A percentile compares a stretch with the other conserved stretches of the same genome.
Evolutionary conservation across 2,888 invertebrate species (phyloP).

Genomic region (Megamerina dolium): DNA sequence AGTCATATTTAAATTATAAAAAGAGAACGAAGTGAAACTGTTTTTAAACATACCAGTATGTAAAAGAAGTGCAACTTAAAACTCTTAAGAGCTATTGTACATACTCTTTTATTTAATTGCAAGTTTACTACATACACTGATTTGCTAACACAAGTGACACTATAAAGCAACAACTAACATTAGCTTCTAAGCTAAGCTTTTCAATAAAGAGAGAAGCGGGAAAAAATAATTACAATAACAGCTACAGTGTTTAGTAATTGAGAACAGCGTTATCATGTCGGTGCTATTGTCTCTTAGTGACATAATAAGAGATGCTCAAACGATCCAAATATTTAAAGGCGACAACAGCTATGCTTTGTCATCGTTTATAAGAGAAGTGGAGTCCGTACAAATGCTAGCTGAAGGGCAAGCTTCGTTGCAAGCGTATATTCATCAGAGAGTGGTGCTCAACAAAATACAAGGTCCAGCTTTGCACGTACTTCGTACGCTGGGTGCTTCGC

Average conservation of each 20-base stretch:
- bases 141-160: too few relatives aligned
- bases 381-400: conserved; percentile 1
- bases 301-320: conserved; percentile 11
- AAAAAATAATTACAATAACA: background rate
- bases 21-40: too few relatives aligned
- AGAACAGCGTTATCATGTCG: background rate
- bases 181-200: too few relatives aligned
- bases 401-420: background rate
- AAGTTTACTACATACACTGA: too few relatives aligned
- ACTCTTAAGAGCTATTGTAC: too few relatives aligned
- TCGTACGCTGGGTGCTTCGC: conserved; percentile 14
- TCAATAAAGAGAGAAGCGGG: too few relatives aligned
- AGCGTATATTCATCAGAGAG: conserved; percentile 18
- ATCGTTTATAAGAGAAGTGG: conserved; percentile 10
- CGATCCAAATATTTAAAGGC: conserved; percentile 8
- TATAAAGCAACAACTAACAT: too few relatives aligned
- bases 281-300: background rate
- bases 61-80: too few relatives aligned
- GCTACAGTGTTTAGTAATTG: too few relatives aligned
- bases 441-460: conserved; percentile 22
- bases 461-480: conserved; percentile 19
- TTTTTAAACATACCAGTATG: too few relatives aligned
- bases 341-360: conserved; percentile 7
- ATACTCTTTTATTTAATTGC: too few relatives aligned
- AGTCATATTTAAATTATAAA: too few relatives aligned